Conservation (phyloP, 2,113 vertebrate species). For the Pomatorhinus ruficollis region DNA sequence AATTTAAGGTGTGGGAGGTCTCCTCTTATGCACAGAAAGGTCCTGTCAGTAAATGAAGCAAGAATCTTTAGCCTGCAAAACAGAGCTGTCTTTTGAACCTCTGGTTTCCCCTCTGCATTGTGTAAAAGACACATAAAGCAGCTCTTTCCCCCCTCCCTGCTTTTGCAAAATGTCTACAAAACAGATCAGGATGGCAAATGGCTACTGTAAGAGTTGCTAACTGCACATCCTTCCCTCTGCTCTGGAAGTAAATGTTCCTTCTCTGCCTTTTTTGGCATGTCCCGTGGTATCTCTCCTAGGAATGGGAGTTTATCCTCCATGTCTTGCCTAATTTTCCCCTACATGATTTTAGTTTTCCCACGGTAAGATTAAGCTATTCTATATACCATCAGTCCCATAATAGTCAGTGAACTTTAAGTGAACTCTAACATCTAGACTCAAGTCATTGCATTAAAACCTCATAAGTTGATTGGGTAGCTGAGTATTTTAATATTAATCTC, state of each 20-base stretch:
- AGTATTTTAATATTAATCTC: conserved; percentile 29
- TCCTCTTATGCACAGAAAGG: conserved; percentile 21
- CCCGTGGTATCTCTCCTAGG: neutral
- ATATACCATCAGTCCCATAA: conserved; percentile 22
- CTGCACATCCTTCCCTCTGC: neutral
- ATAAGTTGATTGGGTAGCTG: neutral
- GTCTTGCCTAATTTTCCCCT: conserved; percentile 33
- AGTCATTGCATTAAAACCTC: conserved; percentile 18
- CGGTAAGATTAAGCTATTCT: conserved; percentile 52
- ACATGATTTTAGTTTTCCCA: conserved; percentile 54
- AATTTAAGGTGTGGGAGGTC: conserved; percentile 66
- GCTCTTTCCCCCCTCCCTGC: neutral
- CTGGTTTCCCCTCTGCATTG: conserved; percentile 23
- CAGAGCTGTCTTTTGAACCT: conserved; percentile 20
- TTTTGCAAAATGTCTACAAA: neutral
- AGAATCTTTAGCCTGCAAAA: neutral
- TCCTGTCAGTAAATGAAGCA: conserved; percentile 46
- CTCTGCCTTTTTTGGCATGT: conserved; percentile 4
- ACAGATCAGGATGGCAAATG: neutral
- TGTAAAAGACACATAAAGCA: neutral
- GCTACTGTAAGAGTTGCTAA: neutral
- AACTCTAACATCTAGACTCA: conserved; percentile 50
- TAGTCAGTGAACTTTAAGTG: conserved; percentile 51
- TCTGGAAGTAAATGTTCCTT: neutral
- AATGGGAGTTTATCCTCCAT: conserved; percentile 30